A percentile compares a stretch with the other conserved stretches of the same genome.
These are phyloP conservation scores for Anguilla japonica DNA, from an alignment of 2,113 vertebrate species.

Conservation along the genomic window DNA sequence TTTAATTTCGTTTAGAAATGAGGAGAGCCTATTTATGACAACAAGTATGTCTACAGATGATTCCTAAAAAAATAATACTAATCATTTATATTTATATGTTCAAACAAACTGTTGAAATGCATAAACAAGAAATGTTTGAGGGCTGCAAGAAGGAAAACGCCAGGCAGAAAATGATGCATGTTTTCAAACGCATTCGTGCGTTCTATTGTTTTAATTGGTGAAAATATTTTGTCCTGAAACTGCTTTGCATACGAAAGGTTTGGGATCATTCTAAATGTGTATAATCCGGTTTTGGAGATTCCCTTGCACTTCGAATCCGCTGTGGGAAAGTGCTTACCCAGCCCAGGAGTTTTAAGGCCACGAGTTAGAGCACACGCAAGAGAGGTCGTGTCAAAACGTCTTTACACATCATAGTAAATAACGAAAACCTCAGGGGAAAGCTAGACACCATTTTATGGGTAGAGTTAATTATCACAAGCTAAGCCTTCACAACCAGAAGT, in stretches of 20 bases:
- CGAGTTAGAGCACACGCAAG: neutral
- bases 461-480: conserved; percentile 3
- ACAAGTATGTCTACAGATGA: neutral
- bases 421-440: neutral
- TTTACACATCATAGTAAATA: conserved; percentile 4
- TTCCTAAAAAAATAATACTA: neutral
- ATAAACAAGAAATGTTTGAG: neutral
- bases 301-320: too few species aligned
- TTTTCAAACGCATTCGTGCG: neutral
- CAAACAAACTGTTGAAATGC: neutral
- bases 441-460: neutral
- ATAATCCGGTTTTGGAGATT: neutral
- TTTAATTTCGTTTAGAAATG: neutral
- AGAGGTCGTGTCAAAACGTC: neutral
- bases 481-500: neutral
- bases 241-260: neutral
- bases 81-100: too few species aligned
- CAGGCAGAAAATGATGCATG: neutral
- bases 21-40: neutral
- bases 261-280: neutral
- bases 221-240: too few species aligned
- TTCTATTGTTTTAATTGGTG: too few species aligned
- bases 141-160: neutral
- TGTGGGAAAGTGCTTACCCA: neutral
- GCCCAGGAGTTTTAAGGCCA: neutral